Conservation (phyloP, 2,113 vertebrate species). For the Chloropsis cyanopogon region DNA sequence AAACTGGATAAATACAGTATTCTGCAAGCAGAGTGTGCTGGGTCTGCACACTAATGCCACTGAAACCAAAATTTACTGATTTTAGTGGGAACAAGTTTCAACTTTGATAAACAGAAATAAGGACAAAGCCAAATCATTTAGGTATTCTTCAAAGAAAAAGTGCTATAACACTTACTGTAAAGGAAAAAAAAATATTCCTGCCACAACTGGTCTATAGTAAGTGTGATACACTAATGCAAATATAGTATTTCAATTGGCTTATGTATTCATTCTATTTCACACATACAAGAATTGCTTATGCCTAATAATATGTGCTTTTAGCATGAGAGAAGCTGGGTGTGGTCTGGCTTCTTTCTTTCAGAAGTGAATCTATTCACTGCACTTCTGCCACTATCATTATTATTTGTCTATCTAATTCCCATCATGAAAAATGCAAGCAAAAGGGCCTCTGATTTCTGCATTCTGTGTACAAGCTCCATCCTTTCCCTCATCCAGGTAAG, state of each 20-base stretch:
- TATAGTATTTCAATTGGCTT: background rate
- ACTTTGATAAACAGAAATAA: background rate
- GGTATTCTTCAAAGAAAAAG: background rate
- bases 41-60: background rate
- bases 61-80: background rate
- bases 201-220: background rate
- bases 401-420: background rate
- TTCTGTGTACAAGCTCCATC: background rate
- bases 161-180: background rate
- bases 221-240: background rate
- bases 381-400: background rate
- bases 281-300: background rate
- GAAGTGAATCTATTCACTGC: background rate
- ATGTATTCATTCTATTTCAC: background rate
- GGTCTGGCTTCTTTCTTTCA: background rate
- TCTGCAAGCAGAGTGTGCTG: background rate
- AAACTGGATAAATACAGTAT: background rate
- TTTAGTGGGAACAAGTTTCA: background rate
- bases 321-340: background rate
- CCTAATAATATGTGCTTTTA: background rate
- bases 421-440: background rate
- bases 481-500: background rate
- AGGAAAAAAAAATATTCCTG: background rate
- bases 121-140: background rate
- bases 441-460: background rate